A percentile compares a stretch with the other conserved stretches of the same genome.
phyloP scores from a whole-genome alignment of 2,888 invertebrate genomes.

The Apamea monoglypha region DNA sequence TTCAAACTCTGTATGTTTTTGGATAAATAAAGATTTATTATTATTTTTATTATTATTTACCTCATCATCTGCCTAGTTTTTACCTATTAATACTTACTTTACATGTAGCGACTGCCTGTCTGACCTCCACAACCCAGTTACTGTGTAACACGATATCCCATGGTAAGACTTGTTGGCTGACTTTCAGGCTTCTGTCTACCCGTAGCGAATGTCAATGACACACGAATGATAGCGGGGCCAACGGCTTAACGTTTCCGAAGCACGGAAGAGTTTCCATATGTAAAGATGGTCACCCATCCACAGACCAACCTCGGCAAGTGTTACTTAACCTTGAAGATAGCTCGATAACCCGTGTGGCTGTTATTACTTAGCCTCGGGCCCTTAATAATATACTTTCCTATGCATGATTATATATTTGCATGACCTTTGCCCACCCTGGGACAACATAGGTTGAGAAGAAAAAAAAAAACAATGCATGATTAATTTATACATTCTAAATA shows the following conservation, averaged over 20 bases:
- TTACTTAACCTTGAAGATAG: neutral
- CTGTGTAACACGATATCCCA: neutral
- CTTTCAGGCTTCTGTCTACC: neutral
- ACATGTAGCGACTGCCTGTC: neutral
- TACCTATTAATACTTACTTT: neutral
- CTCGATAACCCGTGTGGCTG: neutral
- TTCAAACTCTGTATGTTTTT: no score
- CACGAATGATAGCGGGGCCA: neutral
- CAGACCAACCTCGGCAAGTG: neutral
- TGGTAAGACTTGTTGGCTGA: neutral
- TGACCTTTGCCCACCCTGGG: no score
- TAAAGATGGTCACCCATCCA: neutral
- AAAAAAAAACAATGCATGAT: neutral
- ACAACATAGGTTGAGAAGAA: no score
- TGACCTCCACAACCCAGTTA: neutral
- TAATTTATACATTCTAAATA: conserved; percentile 10
- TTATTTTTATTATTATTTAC: no score
- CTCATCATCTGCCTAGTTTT: neutral
- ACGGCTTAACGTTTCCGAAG: neutral
- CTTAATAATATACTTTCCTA: no score
- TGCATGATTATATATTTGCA: no score
- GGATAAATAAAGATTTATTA: no score
- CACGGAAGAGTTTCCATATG: neutral
- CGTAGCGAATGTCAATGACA: no score
- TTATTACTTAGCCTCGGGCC: neutral